These are phyloP conservation scores for Metacarcinus magister DNA, from an alignment of 2,888 invertebrate species.

Conservation along the genomic window DNA sequence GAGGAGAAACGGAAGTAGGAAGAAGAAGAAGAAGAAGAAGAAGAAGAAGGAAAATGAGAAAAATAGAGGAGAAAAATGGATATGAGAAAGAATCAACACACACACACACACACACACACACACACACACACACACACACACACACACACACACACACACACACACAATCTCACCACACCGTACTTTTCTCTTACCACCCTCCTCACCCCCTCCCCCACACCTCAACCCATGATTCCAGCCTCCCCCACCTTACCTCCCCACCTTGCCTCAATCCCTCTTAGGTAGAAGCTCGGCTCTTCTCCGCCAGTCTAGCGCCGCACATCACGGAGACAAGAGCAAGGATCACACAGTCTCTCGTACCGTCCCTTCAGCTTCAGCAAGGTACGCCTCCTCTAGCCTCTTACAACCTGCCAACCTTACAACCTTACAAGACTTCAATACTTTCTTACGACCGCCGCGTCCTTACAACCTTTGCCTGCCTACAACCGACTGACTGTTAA, in stretches of 20 bases:
- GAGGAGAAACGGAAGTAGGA: too few species aligned
- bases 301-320: slow-evolving; percentile 58
- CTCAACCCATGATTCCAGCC: neutral
- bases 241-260: slow-evolving; percentile 23
- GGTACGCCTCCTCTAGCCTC: neutral
- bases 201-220: neutral
- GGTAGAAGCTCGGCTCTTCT: slow-evolving; percentile 40
- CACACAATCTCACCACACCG: slow-evolving; percentile 15
- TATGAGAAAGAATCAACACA: too few species aligned
- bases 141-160: slow-evolving; percentile 37
- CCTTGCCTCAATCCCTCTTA: slow-evolving; percentile 66
- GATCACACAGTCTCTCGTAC: neutral
- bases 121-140: too few species aligned
- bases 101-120: too few species aligned
- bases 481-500: too few species aligned
- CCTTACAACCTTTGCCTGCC: too few species aligned
- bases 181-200: neutral
- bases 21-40: too few species aligned
- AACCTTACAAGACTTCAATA: neutral
- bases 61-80: too few species aligned
- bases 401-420: neutral
- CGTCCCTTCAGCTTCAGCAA: neutral
- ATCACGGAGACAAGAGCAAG: slow-evolving; percentile 43
- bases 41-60: too few species aligned
- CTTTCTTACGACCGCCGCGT: neutral